Conservation (phyloP, 2,797 vertebrate genomes). For the Lepidocolaptes lacrymiger region DNA sequence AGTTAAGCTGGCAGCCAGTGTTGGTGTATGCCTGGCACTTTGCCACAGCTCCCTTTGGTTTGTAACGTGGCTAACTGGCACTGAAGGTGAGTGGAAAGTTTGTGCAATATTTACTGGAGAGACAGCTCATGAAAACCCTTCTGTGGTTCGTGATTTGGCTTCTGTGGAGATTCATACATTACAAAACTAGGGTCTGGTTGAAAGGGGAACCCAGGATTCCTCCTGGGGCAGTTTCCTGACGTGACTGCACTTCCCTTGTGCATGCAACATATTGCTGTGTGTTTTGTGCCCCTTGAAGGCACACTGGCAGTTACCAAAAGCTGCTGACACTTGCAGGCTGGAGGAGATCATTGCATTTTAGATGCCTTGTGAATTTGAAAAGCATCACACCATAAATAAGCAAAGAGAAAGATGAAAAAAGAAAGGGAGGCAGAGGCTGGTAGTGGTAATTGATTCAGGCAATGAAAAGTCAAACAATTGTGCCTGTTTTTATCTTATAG, state of each 20-base stretch:
- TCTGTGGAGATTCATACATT: background rate
- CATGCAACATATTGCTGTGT: accelerated
- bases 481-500: background rate
- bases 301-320: background rate
- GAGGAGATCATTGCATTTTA: background rate
- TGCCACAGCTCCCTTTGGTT: background rate
- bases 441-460: background rate
- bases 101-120: background rate
- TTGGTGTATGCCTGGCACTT: background rate
- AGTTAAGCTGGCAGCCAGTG: background rate
- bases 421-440: background rate
- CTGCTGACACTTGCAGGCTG: background rate
- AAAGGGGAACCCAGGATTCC: background rate
- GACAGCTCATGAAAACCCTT: background rate
- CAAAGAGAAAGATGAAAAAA: background rate
- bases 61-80: background rate
- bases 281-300: background rate
- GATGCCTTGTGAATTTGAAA: background rate
- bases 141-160: background rate
- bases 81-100: background rate
- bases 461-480: background rate
- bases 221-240: background rate
- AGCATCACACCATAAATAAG: background rate
- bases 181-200: background rate
- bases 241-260: background rate